A percentile compares a stretch with the other conserved stretches of the same genome.
Evolutionary conservation across 2,113 vertebrate genomes (phyloP).

Genomic region (Candoia aspera): DNA sequence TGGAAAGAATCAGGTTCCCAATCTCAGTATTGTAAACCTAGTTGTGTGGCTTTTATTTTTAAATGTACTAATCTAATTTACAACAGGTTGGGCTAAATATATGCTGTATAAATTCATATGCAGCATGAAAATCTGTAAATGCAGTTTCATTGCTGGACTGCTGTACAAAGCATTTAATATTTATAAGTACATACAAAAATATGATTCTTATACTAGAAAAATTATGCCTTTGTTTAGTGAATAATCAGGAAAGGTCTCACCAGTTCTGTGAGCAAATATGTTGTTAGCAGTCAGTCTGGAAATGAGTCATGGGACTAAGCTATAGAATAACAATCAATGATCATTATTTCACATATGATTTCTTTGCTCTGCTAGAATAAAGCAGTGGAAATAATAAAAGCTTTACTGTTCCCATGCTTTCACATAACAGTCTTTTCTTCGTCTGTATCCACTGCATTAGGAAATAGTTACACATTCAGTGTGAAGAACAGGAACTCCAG

Average conservation of each 20-base stretch:
- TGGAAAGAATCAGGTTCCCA: neutral
- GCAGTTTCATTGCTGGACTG: neutral
- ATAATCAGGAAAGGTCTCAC: neutral
- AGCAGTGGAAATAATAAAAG: conserved; percentile 19
- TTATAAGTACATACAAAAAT: conserved; percentile 14
- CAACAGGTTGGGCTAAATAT: neutral
- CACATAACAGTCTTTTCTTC: conserved; percentile 20
- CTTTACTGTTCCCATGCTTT: neutral
- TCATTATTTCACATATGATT: conserved; percentile 28
- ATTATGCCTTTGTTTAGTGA: neutral
- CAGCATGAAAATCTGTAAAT: neutral
- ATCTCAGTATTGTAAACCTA: neutral
- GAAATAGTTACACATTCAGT: neutral
- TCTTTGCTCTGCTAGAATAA: neutral
- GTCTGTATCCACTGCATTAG: neutral
- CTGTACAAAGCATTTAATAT: neutral
- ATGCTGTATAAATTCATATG: neutral
- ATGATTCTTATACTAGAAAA: neutral
- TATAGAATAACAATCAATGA: neutral
- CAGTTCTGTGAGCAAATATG: neutral
- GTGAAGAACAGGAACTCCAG: neutral
- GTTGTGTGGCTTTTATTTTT: neutral
- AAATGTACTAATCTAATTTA: neutral
- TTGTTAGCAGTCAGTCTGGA: neutral
- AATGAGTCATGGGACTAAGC: rapidly evolving